Evolutionary conservation across 2,113 vertebrate genomes (phyloP), one percentile per base, ranked within the genome.

Genomic region (Tringa solitaria): DNA sequence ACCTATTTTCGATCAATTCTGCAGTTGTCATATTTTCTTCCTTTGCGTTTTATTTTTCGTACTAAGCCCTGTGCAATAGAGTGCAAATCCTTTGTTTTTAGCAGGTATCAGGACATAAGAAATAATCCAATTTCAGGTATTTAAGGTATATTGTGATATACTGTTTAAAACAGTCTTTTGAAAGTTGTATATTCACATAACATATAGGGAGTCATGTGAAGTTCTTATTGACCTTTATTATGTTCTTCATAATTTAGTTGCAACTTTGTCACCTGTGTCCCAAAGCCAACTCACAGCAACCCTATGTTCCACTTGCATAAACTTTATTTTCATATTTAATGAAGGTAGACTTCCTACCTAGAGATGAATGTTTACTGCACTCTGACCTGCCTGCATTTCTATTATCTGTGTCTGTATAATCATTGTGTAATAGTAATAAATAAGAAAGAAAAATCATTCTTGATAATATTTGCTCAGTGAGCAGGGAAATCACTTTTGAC

Each of bases 401-500:
- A 1, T 93, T 92, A 80, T 92, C 78, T 72, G 35, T n/a, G 70
- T 48, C 77, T 69, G 35, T 37, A 82, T 95, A 78, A 64, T 93
- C 56, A 72, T 57, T 90, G 54, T 90, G 73, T 72, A 89, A 87
- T 83, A 63, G 79, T 87, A 89, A 60, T 72, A 88, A 93, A 94
- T 53, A 87, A 73, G 86, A 79, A 72, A 90, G 81, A 79, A 91
- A 92, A 87, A 78, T 67, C 3, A 23, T 56, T 84, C 63, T 88
- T 81, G 69, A 74, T 56, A 91, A 24, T 92, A 64, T 92, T 88
- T 96, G 93, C 78, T 95, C 92, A 97, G 76, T 74, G 87, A 97
- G 73, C 84, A 87, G 87, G 46, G 91, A 90, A 97, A 97, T 97
- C 65, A 63, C 39, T 96, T 95, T 60, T 96, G 97, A 97, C 95